Evolutionary conservation across 2,113 vertebrate genomes (phyloP).

Genomic region (Apaloderma vittatum): DNA sequence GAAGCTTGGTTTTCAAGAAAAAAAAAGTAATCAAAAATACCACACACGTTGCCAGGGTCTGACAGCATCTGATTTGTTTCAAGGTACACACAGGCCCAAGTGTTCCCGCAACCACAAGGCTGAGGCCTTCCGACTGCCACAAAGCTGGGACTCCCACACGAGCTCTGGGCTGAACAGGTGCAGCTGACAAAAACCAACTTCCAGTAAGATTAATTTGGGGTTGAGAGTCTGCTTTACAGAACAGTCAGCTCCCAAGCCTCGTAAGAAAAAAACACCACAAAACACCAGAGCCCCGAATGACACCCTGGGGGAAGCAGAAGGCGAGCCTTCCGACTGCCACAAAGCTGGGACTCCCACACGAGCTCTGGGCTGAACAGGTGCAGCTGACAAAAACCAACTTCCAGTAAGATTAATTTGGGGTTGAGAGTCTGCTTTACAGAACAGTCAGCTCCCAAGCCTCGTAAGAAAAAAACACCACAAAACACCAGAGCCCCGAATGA

Average conservation of each 20-base stretch:
- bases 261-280: background rate
- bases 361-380: too few species aligned
- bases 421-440: background rate
- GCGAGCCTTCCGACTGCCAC: accelerated
- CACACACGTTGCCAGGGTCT: too few species aligned
- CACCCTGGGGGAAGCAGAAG: accelerated
- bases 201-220: too few species aligned
- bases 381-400: background rate
- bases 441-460: background rate
- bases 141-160: background rate
- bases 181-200: background rate
- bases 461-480: background rate
- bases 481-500: accelerated
- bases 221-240: background rate
- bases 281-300: accelerated
- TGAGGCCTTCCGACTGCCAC: background rate
- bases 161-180: background rate
- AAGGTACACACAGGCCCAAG: accelerated
- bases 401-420: too few species aligned
- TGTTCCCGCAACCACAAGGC: background rate
- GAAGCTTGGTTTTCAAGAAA: background rate
- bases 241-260: background rate
- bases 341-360: too few species aligned
- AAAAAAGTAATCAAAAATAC: background rate
- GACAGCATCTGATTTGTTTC: too few species aligned